Base-by-base conservation (phyloP, 2,888 invertebrate species). In the Dryomyza anilis region DNA sequence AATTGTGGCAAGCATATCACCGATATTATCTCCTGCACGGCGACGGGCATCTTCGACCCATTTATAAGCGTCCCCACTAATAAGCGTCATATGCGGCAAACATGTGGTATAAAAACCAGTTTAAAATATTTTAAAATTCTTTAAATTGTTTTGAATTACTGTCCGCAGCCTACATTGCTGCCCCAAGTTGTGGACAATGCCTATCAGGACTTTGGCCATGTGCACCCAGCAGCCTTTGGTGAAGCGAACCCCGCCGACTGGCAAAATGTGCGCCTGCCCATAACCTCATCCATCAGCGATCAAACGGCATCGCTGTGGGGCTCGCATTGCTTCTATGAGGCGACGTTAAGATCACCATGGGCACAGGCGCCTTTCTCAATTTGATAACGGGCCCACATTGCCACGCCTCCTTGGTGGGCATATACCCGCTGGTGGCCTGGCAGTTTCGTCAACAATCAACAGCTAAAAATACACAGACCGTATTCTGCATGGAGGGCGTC, bases 381-480 rank as follows among this genome's bases (percentile, higher is more conserved):
- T 87, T 95, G 33, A 91, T 95, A 78, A 94, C 95, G 0, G 93
- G 92, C 0, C 70, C 76, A 0, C 79, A 85, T 67, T 91, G 95
- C 0, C 92, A 93, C 77, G 92, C 94, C 0, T 93, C 94, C 53
- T 84, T 93, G 4, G 88, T 89, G 60, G 96, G 96, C 0, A 86
- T 96, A 36, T 96, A 96, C 84, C 98, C 98, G 0, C 84, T 98
- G 25, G 91, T 98, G 36, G 97, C 91, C 0, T 98, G 98, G 97
- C 78, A 79, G 67, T 73, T 81, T 7, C 61, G 52, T n/a, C 2
- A 30, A 10, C n/a, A n/a, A n/a, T n/a, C n/a, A n/a, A 23, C 16
- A 3, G 4, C 16, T 8, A 33, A 64, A n/a, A 39, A 62, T 25
- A 52, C 59, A 0, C 84, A 89, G 36, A 73, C 87, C n/a, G 85